Base-by-base conservation (phyloP, 2,797 vertebrate genomes). In the Eulemur coronatus region DNA sequence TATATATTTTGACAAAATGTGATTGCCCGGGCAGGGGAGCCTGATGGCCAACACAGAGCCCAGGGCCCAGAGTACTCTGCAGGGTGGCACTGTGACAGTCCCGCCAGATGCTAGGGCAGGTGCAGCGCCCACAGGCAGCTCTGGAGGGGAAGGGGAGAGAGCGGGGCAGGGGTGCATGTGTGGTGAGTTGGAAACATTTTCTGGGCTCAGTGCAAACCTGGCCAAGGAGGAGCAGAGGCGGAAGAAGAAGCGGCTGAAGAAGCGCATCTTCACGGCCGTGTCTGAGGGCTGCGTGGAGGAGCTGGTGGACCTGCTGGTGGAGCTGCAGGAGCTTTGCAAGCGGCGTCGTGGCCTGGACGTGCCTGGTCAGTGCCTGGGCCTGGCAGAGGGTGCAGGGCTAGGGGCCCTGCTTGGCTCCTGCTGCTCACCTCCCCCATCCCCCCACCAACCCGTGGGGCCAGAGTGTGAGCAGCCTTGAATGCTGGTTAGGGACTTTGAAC, bases 201-300 rank as follows among this genome's bases (percentile, higher is more conserved):
- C 38, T 26, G 72, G 30, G 72, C 72, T 89, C 94, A 98, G 98
- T 15, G 97, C 98, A 46, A 97, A 97, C 75, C 91, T 98, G n/a
- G 93, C 95, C 43, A 98, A 98, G 89, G 98, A 97, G 30, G 94
- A 98, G n/a, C 98, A 97, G 95, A 98, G 82, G 11, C 94, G 73
- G 22, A 97, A 92, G 20, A 98, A 98, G 96, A 98, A 98, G 94
- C 98, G 98, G 76, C 28, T 99, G 95, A 99, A 99, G 96, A 98
- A 96, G 14, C 95, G 98, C 52, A 86, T 99, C 59, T 99, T 99
- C 43, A 4, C 96, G 0, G 98, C 98, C 0, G 99, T 98, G 7
- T 98, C 99, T 0, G 99, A 99, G 96, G 99, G 99, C 20, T 98
- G 97, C 0, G 30, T 78, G 8, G 98, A 98, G 22, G 98, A 98